These are phyloP conservation scores for Tapirus indicus DNA, from an alignment of 2,797 vertebrate genomes.

Conservation along the genomic window DNA sequence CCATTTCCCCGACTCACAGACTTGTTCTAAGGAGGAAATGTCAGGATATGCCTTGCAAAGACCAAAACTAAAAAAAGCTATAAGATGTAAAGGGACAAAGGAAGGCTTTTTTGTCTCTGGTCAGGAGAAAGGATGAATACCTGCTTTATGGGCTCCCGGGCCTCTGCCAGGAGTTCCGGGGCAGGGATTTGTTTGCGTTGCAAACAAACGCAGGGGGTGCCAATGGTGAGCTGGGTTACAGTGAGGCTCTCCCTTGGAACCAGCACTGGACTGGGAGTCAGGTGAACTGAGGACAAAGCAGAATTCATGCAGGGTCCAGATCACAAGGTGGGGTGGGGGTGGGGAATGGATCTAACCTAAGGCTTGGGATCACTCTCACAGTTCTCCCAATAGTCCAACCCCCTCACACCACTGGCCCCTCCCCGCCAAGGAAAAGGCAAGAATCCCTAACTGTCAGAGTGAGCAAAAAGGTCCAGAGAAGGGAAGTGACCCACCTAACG, in stretches of 20 bases:
- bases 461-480: background rate
- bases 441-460: background rate
- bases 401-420: background rate
- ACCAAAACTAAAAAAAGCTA: slow-evolving; percentile 35
- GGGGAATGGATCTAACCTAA: background rate
- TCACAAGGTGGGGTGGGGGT: background rate
- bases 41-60: slow-evolving; percentile 52
- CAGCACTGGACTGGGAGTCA: background rate
- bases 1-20: background rate
- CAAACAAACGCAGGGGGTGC: slow-evolving; percentile 53
- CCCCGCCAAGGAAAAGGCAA: background rate
- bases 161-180: slow-evolving; percentile 61
- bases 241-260: background rate
- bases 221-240: slow-evolving; percentile 49
- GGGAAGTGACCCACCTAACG: slow-evolving; percentile 71
- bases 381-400: background rate
- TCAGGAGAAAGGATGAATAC: slow-evolving; percentile 67
- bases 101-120: slow-evolving; percentile 44
- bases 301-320: slow-evolving; percentile 38
- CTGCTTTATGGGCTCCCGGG: slow-evolving; percentile 54
- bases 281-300: slow-evolving; percentile 71
- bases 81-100: slow-evolving; percentile 65
- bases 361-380: background rate
- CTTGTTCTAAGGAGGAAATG: slow-evolving; percentile 46
- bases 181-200: slow-evolving; percentile 35